Conservation (phyloP, 2,113 vertebrate genomes). For the Todiramphus chloris region DNA sequence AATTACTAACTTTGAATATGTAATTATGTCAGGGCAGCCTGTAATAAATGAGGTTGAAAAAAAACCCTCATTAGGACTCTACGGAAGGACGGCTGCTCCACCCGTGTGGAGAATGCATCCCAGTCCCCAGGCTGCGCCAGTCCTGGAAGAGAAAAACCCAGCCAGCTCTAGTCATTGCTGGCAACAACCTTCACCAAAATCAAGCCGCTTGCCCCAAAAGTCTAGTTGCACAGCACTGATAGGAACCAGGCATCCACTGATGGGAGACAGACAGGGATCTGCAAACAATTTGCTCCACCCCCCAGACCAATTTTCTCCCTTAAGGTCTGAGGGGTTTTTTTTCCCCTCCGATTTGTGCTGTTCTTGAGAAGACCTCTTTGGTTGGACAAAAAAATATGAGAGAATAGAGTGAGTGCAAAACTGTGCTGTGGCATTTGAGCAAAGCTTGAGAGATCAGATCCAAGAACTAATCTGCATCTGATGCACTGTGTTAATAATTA, state of each 20-base stretch:
- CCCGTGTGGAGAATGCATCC: slow-evolving; percentile 17
- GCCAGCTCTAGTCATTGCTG: not conserved
- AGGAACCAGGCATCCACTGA: not conserved
- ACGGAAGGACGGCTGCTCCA: slow-evolving; percentile 41
- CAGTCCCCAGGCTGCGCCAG: not conserved
- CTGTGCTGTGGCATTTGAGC: not conserved
- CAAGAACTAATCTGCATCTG: slow-evolving; percentile 6
- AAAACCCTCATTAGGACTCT: slow-evolving; percentile 41
- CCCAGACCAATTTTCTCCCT: not conserved
- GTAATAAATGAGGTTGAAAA: slow-evolving; percentile 62
- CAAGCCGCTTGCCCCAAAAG: not conserved
- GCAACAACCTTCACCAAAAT: not conserved
- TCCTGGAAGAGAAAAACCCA: not conserved
- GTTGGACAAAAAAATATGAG: not conserved
- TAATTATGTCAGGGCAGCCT: slow-evolving; percentile 66
- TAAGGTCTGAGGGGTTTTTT: not conserved
- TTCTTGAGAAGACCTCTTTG: not conserved
- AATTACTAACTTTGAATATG: slow-evolving; percentile 72
- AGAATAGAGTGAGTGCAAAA: not conserved
- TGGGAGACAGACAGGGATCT: not conserved
- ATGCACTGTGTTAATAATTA: not conserved
- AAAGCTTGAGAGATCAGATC: not conserved
- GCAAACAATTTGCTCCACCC: not conserved
- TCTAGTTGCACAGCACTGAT: not conserved
- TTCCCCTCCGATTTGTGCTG: not conserved